These are phyloP conservation scores for Eueremaeus valkanovi DNA, from an alignment of 2,888 invertebrate species.

Conservation along the genomic window DNA sequence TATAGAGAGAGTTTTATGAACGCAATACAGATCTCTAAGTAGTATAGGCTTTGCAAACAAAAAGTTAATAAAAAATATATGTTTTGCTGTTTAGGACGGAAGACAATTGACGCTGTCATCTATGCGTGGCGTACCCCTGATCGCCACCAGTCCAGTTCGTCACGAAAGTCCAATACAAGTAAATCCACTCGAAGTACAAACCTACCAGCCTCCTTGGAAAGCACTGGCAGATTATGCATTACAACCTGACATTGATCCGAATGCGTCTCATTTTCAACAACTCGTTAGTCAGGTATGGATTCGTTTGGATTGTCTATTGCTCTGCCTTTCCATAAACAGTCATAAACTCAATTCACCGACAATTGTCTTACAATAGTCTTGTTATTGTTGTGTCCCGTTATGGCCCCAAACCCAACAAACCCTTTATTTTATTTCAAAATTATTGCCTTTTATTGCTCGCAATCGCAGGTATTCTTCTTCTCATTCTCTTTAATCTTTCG, in stretches of 20 bases:
- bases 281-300: conserved; percentile 80
- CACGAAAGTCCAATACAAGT: conserved; percentile 70
- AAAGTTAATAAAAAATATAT: too few species aligned
- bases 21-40: neutral
- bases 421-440: neutral
- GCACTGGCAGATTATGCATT: conserved; percentile 91
- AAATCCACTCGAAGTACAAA: conserved; percentile 79
- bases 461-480: neutral
- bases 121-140: conserved; percentile 96
- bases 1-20: neutral
- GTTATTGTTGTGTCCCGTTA: conserved; percentile 11
- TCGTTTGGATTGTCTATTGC: neutral
- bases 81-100: conserved; percentile 68
- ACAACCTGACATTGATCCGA: conserved; percentile 82
- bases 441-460: conserved; percentile 4
- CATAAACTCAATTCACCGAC: neutral
- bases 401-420: neutral
- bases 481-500: neutral
- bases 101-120: conserved; percentile 87
- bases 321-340: conserved; percentile 8
- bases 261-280: conserved; percentile 89
- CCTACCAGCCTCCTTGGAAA: conserved; percentile 97
- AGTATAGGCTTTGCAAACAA: neutral
- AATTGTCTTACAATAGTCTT: too few species aligned
- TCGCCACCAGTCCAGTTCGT: conserved; percentile 73